A percentile compares a stretch with the other conserved stretches of the same genome.
phyloP scores from a whole-genome alignment of 1,140 invertebrate species.

The Amphibalanus amphitrite region DNA sequence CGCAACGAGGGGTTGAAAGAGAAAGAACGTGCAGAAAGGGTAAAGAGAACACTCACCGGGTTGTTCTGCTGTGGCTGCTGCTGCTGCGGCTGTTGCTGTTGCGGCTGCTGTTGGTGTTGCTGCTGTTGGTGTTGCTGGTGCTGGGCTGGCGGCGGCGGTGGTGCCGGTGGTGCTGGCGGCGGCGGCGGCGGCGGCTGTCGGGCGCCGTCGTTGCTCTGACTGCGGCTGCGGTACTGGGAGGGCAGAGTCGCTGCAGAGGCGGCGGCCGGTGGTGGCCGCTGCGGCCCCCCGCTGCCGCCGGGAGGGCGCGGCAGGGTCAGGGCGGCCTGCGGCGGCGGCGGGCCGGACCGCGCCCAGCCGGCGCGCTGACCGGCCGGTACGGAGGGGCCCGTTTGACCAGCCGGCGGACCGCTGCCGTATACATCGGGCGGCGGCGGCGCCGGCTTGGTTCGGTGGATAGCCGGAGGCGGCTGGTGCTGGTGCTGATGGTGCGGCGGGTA shows the following conservation, averaged over 20 bases:
- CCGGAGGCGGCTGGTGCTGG: no score
- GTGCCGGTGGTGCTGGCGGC: slow-evolving; percentile 11
- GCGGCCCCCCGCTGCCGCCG: slow-evolving; percentile 11
- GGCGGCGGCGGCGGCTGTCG: slow-evolving; percentile 12
- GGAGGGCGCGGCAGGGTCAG: slow-evolving; percentile 10
- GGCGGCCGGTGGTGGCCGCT: slow-evolving; percentile 7
- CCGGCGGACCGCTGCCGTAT: neutral
- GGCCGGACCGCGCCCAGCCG: no score
- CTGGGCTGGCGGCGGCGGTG: slow-evolving; percentile 11
- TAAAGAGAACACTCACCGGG: neutral
- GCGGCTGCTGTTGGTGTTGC: no score
- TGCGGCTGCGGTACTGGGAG: slow-evolving; percentile 9
- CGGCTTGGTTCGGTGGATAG: neutral
- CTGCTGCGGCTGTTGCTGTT: no score
- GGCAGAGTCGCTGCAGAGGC: slow-evolving; percentile 12
- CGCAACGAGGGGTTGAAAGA: no score
- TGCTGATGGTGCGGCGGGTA: neutral
- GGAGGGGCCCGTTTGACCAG: neutral
- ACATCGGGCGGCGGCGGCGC: neutral
- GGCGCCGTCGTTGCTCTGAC: slow-evolving; percentile 9
- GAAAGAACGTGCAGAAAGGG: no score
- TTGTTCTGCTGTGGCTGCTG: no score
- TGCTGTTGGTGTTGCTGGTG: slow-evolving; percentile 10
- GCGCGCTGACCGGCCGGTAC: neutral
- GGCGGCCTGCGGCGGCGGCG: neutral